Evolutionary conservation across 2,113 vertebrate species (phyloP).

Genomic region (Trichomycterus rosablanca): DNA sequence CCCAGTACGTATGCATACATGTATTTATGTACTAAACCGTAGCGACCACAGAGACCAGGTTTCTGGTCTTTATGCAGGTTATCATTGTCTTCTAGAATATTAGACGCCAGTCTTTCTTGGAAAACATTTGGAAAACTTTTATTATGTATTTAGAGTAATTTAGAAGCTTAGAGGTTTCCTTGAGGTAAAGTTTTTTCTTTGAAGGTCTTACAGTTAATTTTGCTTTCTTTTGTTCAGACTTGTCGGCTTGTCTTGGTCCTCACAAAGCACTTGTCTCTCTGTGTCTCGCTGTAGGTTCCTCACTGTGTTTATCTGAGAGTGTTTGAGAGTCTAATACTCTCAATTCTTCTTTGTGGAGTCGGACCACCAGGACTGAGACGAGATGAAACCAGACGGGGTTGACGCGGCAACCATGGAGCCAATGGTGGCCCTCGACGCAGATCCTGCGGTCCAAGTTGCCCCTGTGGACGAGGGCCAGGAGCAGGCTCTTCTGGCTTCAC

Average conservation of each 20-base stretch:
- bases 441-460: slow-evolving; percentile 54
- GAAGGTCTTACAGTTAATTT: background rate
- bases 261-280: background rate
- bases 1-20: no score
- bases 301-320: background rate
- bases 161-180: background rate
- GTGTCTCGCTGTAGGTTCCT: slow-evolving; percentile 45
- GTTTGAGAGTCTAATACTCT: slow-evolving; percentile 23
- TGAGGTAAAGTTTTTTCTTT: background rate
- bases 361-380: slow-evolving; percentile 50
- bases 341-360: slow-evolving; percentile 47
- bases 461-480: slow-evolving; percentile 52
- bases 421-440: slow-evolving; percentile 64
- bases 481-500: slow-evolving; percentile 48
- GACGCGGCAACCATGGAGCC: slow-evolving; percentile 63
- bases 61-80: no score
- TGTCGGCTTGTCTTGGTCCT: background rate
- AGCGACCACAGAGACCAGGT: no score
- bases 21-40: no score
- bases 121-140: no score
- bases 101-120: no score
- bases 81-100: no score
- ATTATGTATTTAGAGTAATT: no score
- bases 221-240: slow-evolving; percentile 48
- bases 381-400: slow-evolving; percentile 76